Base-by-base conservation (phyloP, 2,888 invertebrate species). In the Lepidochitona cinerea region DNA sequence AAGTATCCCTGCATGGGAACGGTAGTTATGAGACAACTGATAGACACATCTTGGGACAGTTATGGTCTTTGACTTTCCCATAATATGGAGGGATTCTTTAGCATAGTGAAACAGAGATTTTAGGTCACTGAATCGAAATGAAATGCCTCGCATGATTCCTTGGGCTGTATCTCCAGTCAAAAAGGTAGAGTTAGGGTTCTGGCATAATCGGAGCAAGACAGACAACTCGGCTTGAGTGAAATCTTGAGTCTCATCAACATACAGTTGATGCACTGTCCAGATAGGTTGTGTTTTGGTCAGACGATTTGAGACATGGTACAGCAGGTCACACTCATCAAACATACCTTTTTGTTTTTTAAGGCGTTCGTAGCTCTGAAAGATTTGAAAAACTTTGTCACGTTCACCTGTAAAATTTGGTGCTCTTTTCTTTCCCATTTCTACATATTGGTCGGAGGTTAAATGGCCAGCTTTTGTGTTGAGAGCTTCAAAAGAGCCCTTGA, bases 161-260 rank as follows among this genome's bases (percentile, higher is more conserved):
- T 88, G 88, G 0, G 88, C 88, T n/a, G 88, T 79, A 37, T 74
- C 78, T 7, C 77, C 76, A 18, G 88, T 87, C 49, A 88, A 77
- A 72, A 88, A 87, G 84, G 86, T 85, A 52, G 83, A 76, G 73
- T 88, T 87, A 26, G 88, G 88, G 52, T 84, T 83, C 72, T 86
- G 82, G 68, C 83, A 83, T n/a, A 84, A 70, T 9, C 81, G 71
- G 9, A 88, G 79, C 59, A 87, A 75, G 3, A 88, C 81, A 70
- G 82, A 83, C n/a, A 88, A 76, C 71, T 88, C 88, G 23, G 87
- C 86, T 72, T 88, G 88, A 0, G 87, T 86, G 76, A 88, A 88
- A 68, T 88, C 88, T 73, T 88, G 88, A 0, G 86, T 86, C 75
- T 88, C 88, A 70, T 88, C 88, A 0, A 88, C 86, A 75, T 80